phyloP scores from a whole-genome alignment of 92 coral and sea anemone genomes.

The Muricea muricata region DNA sequence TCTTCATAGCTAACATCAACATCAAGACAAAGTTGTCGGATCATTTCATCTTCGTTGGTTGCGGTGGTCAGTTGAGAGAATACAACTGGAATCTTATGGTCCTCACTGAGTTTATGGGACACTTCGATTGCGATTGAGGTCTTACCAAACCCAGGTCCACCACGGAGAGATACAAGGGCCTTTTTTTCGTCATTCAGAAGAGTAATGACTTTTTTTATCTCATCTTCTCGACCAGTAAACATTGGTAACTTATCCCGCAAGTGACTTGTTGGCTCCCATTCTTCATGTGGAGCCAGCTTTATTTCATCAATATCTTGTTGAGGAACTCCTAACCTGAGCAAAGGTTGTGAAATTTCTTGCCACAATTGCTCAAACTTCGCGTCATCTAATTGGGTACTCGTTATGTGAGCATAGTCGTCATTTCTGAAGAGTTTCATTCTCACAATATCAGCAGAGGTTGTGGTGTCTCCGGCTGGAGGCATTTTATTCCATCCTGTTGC shows the following conservation, averaged over 20 bases:
- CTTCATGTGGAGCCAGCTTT: too few relatives aligned
- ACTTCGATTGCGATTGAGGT: conserved; percentile 10
- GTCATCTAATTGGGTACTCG: conserved; percentile 23
- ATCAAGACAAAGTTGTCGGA: not conserved
- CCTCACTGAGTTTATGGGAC: too few relatives aligned
- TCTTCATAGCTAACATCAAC: not conserved
- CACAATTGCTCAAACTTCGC: conserved; percentile 50
- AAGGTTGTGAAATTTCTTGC: conserved; percentile 26
- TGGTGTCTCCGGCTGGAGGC: conserved; percentile 56
- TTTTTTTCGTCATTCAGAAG: not conserved
- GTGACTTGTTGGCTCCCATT: not conserved
- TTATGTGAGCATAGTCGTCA: conserved; percentile 42
- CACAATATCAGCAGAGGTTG: conserved; percentile 48
- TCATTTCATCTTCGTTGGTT: too few relatives aligned
- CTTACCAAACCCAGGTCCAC: conserved; percentile 34
- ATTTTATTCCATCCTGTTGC: conserved; percentile 59
- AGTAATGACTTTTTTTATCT: not conserved
- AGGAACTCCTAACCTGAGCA: conserved; percentile 37
- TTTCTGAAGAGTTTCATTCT: conserved; percentile 58
- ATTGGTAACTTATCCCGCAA: not conserved
- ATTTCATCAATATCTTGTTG: conserved; percentile 36
- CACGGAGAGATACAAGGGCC: not conserved
- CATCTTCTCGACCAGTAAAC: too few relatives aligned
- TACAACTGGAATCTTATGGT: too few relatives aligned
- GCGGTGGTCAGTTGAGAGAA: too few relatives aligned